Evolutionary conservation across 2,888 invertebrate species (phyloP).

Genomic region (Brachycybe producta): DNA sequence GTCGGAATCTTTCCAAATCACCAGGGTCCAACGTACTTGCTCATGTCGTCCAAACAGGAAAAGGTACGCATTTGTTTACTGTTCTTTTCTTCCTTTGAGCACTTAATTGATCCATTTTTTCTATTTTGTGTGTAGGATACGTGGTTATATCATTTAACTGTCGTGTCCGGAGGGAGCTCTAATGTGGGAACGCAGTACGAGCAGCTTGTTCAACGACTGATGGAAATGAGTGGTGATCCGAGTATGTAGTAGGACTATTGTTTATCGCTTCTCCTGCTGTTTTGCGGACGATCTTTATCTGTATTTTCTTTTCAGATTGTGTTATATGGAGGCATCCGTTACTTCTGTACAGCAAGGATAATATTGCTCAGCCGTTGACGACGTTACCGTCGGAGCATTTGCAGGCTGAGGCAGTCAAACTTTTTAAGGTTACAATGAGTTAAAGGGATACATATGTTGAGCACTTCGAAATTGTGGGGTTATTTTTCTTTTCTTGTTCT

Average conservation of each 20-base stretch:
- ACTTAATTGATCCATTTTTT: constrained; percentile 11
- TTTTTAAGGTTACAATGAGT: constrained; percentile 77
- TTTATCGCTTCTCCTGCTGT: neutral
- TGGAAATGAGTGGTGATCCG: constrained; percentile 91
- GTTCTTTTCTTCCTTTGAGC: neutral
- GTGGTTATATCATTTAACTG: constrained; percentile 56
- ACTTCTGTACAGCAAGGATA: constrained; percentile 77
- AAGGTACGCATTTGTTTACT: constrained; percentile 53
- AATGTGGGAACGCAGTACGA: constrained; percentile 92
- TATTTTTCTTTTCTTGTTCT: no score
- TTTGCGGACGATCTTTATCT: no score
- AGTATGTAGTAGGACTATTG: constrained; percentile 49
- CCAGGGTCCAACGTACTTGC: constrained; percentile 82
- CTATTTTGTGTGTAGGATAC: constrained; percentile 37
- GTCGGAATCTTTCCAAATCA: constrained; percentile 90
- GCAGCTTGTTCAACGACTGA: constrained; percentile 84
- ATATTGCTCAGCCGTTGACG: constrained; percentile 75
- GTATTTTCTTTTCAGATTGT: constrained; percentile 47
- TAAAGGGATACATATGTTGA: no score
- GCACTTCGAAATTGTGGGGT: no score
- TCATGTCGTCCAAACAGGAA: constrained; percentile 83
- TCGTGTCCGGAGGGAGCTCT: constrained; percentile 75
- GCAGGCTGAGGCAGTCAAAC: constrained; percentile 80
- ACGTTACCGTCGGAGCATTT: constrained; percentile 76
- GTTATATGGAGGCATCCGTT: constrained; percentile 89